A percentile compares a stretch with the other conserved stretches of the same genome.
Conservation (phyloP, 2,888 invertebrate species). For the Trichacis sp. region DNA sequence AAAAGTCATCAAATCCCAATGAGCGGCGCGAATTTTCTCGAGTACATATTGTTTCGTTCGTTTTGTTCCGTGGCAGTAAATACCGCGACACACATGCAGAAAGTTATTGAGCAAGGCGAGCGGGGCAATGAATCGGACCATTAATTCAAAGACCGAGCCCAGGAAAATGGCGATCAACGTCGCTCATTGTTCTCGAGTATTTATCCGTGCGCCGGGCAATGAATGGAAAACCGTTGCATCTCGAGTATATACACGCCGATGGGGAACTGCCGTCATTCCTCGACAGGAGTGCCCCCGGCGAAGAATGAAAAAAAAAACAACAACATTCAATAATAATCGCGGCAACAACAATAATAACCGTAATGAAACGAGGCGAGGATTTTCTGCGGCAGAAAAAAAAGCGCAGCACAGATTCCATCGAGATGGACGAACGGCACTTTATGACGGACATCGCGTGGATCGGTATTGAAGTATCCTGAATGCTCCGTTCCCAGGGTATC, state of each 20-base stretch:
- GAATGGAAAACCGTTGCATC: slow-evolving; percentile 43
- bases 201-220: slow-evolving; percentile 35
- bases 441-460: no score
- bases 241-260: slow-evolving; percentile 12
- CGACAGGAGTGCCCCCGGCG: slow-evolving; percentile 24
- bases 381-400: not conserved
- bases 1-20: no score
- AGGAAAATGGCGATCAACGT: slow-evolving; percentile 39
- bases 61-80: no score
- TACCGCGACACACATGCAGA: slow-evolving; percentile 22
- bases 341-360: slow-evolving; percentile 12
- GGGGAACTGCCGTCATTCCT: slow-evolving; percentile 25
- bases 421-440: not conserved
- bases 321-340: slow-evolving; percentile 1
- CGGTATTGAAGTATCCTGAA: no score
- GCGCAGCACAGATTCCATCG: not conserved
- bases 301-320: no score
- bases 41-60: no score
- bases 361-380: slow-evolving; percentile 2
- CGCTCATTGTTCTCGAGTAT: slow-evolving; percentile 33
- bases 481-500: no score
- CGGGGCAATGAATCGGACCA: slow-evolving; percentile 41
- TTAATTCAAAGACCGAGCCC: slow-evolving; percentile 45
- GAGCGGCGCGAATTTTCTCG: no score
- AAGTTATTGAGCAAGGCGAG: slow-evolving; percentile 30